Percentiles rank a stretch among this genome's conserved stretches.
phyloP scores from a whole-genome alignment of 2,113 vertebrate genomes.

The Pterocles gutturalis region DNA sequence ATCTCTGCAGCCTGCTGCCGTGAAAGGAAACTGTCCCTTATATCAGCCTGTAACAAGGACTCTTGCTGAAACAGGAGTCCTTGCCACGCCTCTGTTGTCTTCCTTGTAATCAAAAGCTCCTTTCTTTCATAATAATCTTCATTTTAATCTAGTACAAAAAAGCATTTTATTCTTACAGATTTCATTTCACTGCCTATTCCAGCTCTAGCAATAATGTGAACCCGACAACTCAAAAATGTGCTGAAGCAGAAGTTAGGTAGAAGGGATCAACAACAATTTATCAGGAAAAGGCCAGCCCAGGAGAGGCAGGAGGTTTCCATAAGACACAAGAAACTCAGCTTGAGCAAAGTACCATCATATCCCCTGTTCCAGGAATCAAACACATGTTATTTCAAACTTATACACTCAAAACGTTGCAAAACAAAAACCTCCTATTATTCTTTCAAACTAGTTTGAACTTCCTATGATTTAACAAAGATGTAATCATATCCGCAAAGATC shows the following conservation, averaged over 20 bases:
- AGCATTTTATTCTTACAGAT: not conserved
- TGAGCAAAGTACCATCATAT: not conserved
- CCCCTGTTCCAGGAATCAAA: not conserved
- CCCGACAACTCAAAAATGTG: not conserved
- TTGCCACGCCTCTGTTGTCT: not conserved
- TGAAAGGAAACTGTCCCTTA: not conserved
- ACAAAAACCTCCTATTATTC: not conserved
- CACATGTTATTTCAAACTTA: not conserved
- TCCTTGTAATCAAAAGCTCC: not conserved
- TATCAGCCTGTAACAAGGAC: not conserved
- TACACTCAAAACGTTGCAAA: not conserved
- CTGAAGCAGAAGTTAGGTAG: not conserved
- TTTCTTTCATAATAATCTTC: not conserved
- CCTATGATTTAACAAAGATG: slow-evolving; percentile 49
- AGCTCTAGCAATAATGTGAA: not conserved
- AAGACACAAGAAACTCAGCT: not conserved
- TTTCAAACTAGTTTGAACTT: slow-evolving; percentile 26
- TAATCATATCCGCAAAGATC: slow-evolving; percentile 18
- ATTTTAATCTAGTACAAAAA: not conserved
- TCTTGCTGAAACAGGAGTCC: not conserved
- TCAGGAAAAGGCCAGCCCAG: not conserved
- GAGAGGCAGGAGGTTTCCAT: not conserved
- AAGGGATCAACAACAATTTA: not conserved
- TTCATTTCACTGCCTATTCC: not conserved
- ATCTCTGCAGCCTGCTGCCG: not conserved